These are phyloP conservation scores for Coilia nasus DNA, from an alignment of 2,797 vertebrate species.

Conservation along the genomic window DNA sequence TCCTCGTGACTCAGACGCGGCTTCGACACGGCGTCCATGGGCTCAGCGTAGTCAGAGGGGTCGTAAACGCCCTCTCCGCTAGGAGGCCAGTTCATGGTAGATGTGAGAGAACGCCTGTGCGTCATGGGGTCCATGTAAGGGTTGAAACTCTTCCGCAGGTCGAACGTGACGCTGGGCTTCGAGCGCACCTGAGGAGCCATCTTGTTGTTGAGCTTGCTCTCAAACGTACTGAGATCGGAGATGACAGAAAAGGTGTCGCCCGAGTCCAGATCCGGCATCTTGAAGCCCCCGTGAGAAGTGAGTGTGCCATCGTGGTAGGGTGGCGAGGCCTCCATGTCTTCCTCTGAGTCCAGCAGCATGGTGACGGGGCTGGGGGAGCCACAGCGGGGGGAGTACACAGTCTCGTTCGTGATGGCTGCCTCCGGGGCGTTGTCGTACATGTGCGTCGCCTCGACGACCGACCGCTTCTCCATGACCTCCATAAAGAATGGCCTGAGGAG, in stretches of 20 bases:
- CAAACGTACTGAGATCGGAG: slow-evolving; percentile 84
- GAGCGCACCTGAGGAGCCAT: slow-evolving; percentile 86
- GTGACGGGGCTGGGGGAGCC: slow-evolving; percentile 84
- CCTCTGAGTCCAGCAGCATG: slow-evolving; percentile 90
- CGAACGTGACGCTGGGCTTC: slow-evolving; percentile 89
- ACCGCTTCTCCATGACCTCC: slow-evolving; percentile 82
- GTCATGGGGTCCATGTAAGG: slow-evolving; percentile 85
- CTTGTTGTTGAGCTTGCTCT: slow-evolving; percentile 93
- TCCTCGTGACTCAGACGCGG: slow-evolving; percentile 92
- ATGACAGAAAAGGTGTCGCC: slow-evolving; percentile 84
- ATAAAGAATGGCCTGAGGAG: slow-evolving; percentile 79
- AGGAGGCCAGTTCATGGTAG: slow-evolving; percentile 86
- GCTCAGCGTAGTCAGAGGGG: slow-evolving; percentile 95
- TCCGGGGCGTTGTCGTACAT: slow-evolving; percentile 84
- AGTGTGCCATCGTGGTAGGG: slow-evolving; percentile 84
- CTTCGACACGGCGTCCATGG: slow-evolving; percentile 91
- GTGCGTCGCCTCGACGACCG: slow-evolving; percentile 80
- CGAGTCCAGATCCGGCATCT: slow-evolving; percentile 87
- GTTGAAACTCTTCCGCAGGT: slow-evolving; percentile 84
- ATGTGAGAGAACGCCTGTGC: slow-evolving; percentile 86
- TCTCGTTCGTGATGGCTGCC: slow-evolving; percentile 79
- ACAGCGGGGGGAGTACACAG: slow-evolving; percentile 79
- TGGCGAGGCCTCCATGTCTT: slow-evolving; percentile 85
- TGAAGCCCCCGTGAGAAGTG: slow-evolving; percentile 83
- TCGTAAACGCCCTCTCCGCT: slow-evolving; percentile 87